phyloP scores from a whole-genome alignment of 2,888 invertebrate genomes.

The Leptopilina drosophilae region DNA sequence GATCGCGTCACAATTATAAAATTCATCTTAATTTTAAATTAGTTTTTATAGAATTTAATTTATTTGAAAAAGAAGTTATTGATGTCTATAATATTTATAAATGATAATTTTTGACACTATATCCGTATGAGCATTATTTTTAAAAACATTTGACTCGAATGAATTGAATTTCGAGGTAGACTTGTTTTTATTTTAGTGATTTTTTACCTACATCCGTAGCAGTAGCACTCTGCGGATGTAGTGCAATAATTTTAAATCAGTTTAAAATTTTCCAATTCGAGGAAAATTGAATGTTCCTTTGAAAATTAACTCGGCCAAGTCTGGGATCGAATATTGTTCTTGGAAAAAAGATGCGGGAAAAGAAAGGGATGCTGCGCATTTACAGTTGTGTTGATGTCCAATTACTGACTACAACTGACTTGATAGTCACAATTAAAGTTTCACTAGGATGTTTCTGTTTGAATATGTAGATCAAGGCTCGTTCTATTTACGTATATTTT shows the following conservation, averaged over 20 bases:
- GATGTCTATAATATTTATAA: too few relatives aligned
- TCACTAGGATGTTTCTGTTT: constrained; percentile 11
- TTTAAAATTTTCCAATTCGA: constrained; percentile 2
- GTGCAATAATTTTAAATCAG: not conserved
- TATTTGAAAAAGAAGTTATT: too few relatives aligned
- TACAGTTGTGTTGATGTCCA: constrained; percentile 15
- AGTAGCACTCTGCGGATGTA: too few relatives aligned
- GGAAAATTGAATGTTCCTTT: not conserved
- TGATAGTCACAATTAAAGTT: constrained; percentile 20
- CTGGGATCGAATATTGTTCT: constrained; percentile 1
- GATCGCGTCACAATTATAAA: too few relatives aligned
- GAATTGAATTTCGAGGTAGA: not conserved
- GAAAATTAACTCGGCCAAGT: constrained; percentile 13
- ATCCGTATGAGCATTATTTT: not conserved
- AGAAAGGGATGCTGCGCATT: constrained; percentile 22
- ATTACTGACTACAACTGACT: constrained; percentile 4
- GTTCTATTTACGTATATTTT: not conserved
- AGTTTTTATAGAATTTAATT: too few relatives aligned
- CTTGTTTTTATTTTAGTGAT: constrained; percentile 20
- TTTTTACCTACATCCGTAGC: constrained; percentile 3
- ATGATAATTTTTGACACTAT: not conserved
- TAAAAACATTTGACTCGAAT: not conserved
- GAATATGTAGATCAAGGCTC: constrained; percentile 15
- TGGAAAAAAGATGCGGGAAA: not conserved
- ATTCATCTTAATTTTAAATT: too few relatives aligned